A percentile compares a stretch with the other conserved stretches of the same genome.
These are phyloP conservation scores for Platycheirus albimanus DNA, from an alignment of 2,888 invertebrate species.

Conservation along the genomic window DNA sequence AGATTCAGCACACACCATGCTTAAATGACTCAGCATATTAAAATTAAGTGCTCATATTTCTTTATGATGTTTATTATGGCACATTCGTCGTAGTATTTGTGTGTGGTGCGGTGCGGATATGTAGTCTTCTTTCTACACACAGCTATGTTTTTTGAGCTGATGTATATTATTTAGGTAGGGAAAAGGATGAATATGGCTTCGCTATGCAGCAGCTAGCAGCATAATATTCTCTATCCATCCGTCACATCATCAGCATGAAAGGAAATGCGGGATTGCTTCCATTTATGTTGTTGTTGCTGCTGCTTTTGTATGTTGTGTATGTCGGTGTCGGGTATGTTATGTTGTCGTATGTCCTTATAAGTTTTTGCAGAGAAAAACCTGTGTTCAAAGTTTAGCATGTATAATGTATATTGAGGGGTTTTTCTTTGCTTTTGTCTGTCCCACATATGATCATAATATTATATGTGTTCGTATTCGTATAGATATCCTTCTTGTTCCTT, in stretches of 20 bases:
- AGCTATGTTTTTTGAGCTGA: neutral
- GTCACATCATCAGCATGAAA: constrained; percentile 63
- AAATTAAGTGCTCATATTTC: constrained; percentile 71
- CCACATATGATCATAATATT: constrained; percentile 44
- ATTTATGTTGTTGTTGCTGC: constrained; percentile 47
- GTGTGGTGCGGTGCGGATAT: no score
- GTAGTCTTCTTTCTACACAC: neutral
- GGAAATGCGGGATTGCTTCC: constrained; percentile 73
- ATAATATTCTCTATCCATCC: constrained; percentile 61
- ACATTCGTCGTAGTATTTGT: constrained; percentile 27
- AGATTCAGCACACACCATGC: constrained; percentile 40
- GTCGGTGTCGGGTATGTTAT: no score
- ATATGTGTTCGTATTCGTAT: neutral
- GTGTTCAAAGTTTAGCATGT: constrained; percentile 43
- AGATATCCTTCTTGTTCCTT: constrained; percentile 51
- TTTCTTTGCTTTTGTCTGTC: constrained; percentile 63
- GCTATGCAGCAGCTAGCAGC: constrained; percentile 30
- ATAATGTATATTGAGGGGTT: constrained; percentile 25
- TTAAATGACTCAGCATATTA: constrained; percentile 72
- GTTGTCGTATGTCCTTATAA: constrained; percentile 57
- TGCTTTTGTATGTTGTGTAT: no score
- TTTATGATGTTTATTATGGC: constrained; percentile 62
- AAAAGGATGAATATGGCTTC: constrained; percentile 62
- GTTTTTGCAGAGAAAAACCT: constrained; percentile 50
- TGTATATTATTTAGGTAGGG: constrained; percentile 27